These are phyloP conservation scores for Tragelaphus buxtoni DNA, from an alignment of 2,113 vertebrate genomes.

Conservation along the genomic window DNA sequence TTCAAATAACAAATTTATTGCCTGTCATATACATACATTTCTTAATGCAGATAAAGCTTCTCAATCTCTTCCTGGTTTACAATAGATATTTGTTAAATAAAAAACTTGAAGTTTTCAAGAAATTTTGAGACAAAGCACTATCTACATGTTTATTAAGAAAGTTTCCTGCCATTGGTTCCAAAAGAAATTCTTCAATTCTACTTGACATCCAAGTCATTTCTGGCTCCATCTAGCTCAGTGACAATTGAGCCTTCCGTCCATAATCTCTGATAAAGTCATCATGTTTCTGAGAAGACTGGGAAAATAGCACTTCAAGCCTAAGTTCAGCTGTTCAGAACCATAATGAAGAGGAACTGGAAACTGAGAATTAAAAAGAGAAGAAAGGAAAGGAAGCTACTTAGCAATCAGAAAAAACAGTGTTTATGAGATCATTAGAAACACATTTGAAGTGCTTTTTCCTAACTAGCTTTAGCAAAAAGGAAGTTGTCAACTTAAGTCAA, in stretches of 20 bases:
- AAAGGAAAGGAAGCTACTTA: slow-evolving; percentile 59
- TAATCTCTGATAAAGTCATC: slow-evolving; percentile 3
- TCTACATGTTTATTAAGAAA: not conserved
- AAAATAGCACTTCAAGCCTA: slow-evolving; percentile 25
- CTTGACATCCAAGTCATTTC: not conserved
- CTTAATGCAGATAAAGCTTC: not conserved
- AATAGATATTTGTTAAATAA: not conserved
- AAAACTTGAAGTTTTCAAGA: not conserved
- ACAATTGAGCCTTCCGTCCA: not conserved
- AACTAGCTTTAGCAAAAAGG: slow-evolving; percentile 25
- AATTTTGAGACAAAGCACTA: not conserved
- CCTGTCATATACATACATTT: not conserved
- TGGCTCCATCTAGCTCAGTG: not conserved
- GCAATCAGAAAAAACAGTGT: slow-evolving; percentile 63
- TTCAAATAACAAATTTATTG: not conserved
- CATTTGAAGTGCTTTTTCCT: slow-evolving; percentile 43
- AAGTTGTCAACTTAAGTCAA: slow-evolving; percentile 19
- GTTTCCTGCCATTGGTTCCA: not conserved
- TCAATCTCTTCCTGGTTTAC: not conserved
- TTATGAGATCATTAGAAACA: slow-evolving; percentile 62
- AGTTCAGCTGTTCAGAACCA: slow-evolving; percentile 50
- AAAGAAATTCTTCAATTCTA: not conserved
- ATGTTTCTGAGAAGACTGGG: not conserved
- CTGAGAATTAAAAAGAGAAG: slow-evolving; percentile 53
- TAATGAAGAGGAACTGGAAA: slow-evolving; percentile 53